These are phyloP conservation scores for Danaus melanippus DNA, from an alignment of 1,140 invertebrate species.

Conservation along the genomic window DNA sequence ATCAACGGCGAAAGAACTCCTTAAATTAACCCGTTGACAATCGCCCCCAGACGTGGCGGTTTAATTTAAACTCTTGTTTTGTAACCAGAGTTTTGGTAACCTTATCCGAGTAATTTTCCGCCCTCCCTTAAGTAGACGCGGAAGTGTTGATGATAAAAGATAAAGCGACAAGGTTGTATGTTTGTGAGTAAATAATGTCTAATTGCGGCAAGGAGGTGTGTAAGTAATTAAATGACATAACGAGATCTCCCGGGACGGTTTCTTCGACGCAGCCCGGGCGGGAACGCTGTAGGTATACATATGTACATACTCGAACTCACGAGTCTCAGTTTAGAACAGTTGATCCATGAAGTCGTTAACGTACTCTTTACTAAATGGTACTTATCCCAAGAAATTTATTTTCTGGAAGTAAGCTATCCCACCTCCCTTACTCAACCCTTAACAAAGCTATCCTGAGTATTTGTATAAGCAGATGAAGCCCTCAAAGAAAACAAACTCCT, in stretches of 20 bases:
- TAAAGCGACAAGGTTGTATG: conserved; percentile 36
- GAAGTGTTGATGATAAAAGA: conserved; percentile 14
- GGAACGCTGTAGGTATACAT: too few relatives aligned
- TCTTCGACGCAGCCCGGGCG: conserved; percentile 3
- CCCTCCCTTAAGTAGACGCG: conserved; percentile 6
- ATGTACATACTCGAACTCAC: too few relatives aligned
- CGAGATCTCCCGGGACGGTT: conserved; percentile 41
- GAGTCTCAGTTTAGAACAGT: not conserved
- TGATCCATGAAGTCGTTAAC: not conserved
- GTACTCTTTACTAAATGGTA: not conserved
- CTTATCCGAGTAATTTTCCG: conserved; percentile 16
- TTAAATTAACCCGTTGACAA: conserved; percentile 61
- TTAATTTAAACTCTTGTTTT: conserved; percentile 61
- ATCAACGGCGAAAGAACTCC: conserved; percentile 37
- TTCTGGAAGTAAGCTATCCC: too few relatives aligned
- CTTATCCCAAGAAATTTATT: too few relatives aligned
- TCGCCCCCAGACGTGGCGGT: conserved; percentile 30
- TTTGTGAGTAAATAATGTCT: conserved; percentile 41
- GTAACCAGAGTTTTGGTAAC: conserved; percentile 48
- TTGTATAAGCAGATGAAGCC: too few relatives aligned
- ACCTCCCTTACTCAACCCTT: too few relatives aligned
- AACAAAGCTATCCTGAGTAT: too few relatives aligned
- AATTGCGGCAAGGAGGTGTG: conserved; percentile 53
- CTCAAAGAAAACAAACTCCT: too few relatives aligned
- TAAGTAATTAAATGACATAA: conserved; percentile 56